phyloP scores from a whole-genome alignment of 2,797 vertebrate species.

The Sitta carolinensis region DNA sequence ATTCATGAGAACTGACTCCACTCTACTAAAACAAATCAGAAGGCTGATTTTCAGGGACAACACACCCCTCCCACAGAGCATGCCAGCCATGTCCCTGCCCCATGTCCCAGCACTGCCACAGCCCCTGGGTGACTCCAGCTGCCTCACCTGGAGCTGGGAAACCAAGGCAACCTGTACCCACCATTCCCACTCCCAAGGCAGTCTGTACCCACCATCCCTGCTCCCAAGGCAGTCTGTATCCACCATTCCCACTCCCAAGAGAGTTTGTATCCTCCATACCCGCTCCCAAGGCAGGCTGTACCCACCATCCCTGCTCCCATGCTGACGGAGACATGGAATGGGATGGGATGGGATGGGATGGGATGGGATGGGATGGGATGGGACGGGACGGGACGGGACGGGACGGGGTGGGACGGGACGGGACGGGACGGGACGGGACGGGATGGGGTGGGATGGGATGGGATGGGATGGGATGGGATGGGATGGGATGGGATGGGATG shows the following conservation, averaged over 20 bases:
- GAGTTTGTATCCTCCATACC: not conserved
- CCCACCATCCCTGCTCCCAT: rapidly evolving
- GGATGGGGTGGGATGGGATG: not conserved
- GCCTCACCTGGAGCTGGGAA: not conserved
- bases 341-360: not conserved
- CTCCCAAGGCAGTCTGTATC: not conserved
- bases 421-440: not conserved
- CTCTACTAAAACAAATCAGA: too few relatives aligned
- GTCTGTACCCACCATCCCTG: rapidly evolving
- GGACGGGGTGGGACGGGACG: too few relatives aligned
- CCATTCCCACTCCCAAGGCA: not conserved
- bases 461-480: not conserved
- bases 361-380: not conserved
- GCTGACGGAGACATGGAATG: not conserved
- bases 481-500: not conserved
- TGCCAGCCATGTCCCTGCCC: rapidly evolving
- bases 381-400: not conserved
- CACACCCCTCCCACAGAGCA: not conserved
- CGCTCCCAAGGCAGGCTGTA: not conserved
- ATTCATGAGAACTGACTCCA: too few relatives aligned
- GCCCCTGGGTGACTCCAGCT: not conserved
- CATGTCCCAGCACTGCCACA: not conserved
- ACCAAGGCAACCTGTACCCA: not conserved
- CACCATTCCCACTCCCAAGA: not conserved
- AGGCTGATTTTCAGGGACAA: too few relatives aligned